Conservation (phyloP, 2,888 invertebrate species). For the Brassicogethes aeneus region DNA sequence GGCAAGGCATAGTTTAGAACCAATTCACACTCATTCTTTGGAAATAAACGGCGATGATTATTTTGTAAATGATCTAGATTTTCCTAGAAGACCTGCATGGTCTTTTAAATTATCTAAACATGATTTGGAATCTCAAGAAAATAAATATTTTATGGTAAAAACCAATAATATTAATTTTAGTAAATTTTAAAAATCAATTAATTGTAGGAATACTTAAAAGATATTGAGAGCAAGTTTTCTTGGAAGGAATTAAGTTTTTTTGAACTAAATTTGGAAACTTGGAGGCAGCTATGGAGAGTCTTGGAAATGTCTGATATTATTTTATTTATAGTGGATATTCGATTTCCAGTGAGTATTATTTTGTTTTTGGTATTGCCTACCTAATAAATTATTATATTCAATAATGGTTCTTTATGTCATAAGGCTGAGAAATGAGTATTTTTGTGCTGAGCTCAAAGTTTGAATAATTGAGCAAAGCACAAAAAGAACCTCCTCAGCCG, state of each 20-base stretch:
- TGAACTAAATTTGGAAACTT: conserved; percentile 91
- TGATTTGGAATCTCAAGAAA: conserved; percentile 68
- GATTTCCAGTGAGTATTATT: conserved; percentile 60
- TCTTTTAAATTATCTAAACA: conserved; percentile 63
- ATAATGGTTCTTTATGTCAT: no score
- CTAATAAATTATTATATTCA: background rate
- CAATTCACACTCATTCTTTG: conserved; percentile 50
- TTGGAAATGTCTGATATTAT: conserved; percentile 89
- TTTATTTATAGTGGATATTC: conserved; percentile 79
- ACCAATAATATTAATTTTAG: no score
- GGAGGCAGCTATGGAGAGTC: conserved; percentile 94
- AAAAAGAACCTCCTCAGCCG: no score
- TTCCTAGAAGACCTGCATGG: conserved; percentile 85
- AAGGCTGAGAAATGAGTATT: no score
- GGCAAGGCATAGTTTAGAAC: conserved; percentile 49
- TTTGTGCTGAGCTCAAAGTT: no score
- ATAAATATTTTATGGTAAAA: conserved; percentile 72
- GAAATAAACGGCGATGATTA: conserved; percentile 60
- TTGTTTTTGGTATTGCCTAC: no score
- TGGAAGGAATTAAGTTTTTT: conserved; percentile 71
- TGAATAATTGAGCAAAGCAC: no score
- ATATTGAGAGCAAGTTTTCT: conserved; percentile 52
- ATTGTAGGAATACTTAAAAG: conserved; percentile 64
- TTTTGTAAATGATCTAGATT: conserved; percentile 60
- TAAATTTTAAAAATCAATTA: background rate